Conservation (phyloP, 2,797 vertebrate genomes). For the Ctenosaura bakeri region DNA sequence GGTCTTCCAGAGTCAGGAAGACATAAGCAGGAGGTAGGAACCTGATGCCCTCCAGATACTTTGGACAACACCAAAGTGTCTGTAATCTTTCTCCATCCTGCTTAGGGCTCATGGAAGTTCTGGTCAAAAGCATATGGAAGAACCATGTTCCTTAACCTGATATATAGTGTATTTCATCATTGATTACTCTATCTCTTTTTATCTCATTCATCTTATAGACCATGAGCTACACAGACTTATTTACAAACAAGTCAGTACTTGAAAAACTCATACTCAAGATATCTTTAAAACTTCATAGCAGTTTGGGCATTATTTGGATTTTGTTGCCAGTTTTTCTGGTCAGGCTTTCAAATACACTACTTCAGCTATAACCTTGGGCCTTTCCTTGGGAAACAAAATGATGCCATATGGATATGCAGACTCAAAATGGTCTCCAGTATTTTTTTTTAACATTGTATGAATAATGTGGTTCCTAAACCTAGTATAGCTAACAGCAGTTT, state of each 20-base stretch:
- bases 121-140: not conserved
- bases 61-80: not conserved
- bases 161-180: not conserved
- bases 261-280: not conserved
- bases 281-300: not conserved
- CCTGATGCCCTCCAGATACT: not conserved
- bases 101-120: not conserved
- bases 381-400: not conserved
- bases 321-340: not conserved
- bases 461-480: not conserved
- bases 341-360: not conserved
- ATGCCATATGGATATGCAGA: not conserved
- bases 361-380: not conserved
- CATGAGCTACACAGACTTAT: not conserved
- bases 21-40: not conserved
- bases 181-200: too few relatives aligned
- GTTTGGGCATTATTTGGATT: not conserved
- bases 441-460: not conserved
- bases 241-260: not conserved
- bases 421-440: not conserved
- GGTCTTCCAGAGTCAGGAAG: not conserved
- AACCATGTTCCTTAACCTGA: not conserved
- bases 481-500: not conserved
- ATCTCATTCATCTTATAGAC: not conserved
- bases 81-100: not conserved